Conservation (phyloP, 2,888 invertebrate genomes). For the Tenthredo scrophulariae region DNA sequence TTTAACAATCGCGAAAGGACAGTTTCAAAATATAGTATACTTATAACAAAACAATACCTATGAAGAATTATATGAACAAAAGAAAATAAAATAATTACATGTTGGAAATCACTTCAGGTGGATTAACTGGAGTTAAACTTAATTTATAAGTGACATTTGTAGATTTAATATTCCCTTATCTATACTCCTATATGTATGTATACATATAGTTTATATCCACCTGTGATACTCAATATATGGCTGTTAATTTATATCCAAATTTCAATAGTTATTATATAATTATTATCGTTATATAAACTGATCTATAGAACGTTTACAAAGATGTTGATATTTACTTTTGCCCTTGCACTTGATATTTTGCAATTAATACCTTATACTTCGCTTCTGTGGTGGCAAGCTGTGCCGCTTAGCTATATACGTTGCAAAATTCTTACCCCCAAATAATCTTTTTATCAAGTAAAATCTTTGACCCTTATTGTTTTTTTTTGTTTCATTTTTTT, state of each 20-base stretch:
- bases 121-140: constrained; percentile 19
- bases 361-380: constrained; percentile 48
- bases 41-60: background rate
- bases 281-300: constrained; percentile 57
- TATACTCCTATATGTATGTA: background rate
- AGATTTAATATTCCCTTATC: background rate
- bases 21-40: background rate
- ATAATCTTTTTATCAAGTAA: background rate
- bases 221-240: background rate
- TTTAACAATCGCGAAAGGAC: background rate
- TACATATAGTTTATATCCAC: background rate
- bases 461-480: background rate
- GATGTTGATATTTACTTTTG: constrained; percentile 55
- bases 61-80: background rate
- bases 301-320: constrained; percentile 59
- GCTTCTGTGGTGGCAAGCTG: constrained; percentile 41
- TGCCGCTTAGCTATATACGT: constrained; percentile 31
- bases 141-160: background rate
- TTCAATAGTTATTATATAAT: constrained; percentile 44
- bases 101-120: constrained; percentile 40
- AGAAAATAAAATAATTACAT: background rate
- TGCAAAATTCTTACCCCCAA: constrained; percentile 22
- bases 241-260: constrained; percentile 15
- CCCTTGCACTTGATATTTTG: constrained; percentile 48
- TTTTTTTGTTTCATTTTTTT: background rate